Evolutionary conservation across 2,888 invertebrate species (phyloP), one percentile per base, ranked within the genome.

Genomic region (Drosophila nigricruria): DNA sequence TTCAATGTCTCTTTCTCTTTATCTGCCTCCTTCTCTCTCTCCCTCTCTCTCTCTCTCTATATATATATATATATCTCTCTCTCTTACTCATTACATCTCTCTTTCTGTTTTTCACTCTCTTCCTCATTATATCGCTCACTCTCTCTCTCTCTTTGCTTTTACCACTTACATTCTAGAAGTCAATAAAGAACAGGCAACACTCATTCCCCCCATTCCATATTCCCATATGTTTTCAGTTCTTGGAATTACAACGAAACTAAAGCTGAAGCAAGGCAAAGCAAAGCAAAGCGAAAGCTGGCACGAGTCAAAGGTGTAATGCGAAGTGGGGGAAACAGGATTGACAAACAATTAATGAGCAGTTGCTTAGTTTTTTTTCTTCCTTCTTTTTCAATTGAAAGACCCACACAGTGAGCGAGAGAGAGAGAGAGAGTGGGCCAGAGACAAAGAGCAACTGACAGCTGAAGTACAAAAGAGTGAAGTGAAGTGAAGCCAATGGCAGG

Each of bases 311-410:
- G 68, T 79, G 82, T 77, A 82, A 85, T 66, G 57, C 50, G 38
- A 73, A 68, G 47, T 53, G 60, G 79, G 64, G 27, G 49, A 32
- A 49, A 20, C 30, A 2, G 49, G 49, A 30, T 49, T 49, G 58
- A 67, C 85, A 85, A 18, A 43, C 32, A 57, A 85, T 83, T 90
- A 90, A 90, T 79, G 88, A 89, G 89, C 88, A 90, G 88, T 90
- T 90, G 87, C 60, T 73, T 70, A 54, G 71, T 52, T 66, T 49
- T 25, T 8, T 30, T 14, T n/a, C n/a, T 18, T 18, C 12, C 25
- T 38, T 25, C 47, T 59, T 64, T 54, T 49, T 36, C 50, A 23
- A 58, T 72, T 75, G 75, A 79, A 77, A 66, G 69, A 61, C 62
- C 16, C 34, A 30, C 27, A 20, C 14, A 16, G 23, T 4, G 23